Evolutionary conservation across 2,888 invertebrate species (phyloP), one percentile per base, ranked within the genome.

Genomic region (Ormyrus labotus): DNA sequence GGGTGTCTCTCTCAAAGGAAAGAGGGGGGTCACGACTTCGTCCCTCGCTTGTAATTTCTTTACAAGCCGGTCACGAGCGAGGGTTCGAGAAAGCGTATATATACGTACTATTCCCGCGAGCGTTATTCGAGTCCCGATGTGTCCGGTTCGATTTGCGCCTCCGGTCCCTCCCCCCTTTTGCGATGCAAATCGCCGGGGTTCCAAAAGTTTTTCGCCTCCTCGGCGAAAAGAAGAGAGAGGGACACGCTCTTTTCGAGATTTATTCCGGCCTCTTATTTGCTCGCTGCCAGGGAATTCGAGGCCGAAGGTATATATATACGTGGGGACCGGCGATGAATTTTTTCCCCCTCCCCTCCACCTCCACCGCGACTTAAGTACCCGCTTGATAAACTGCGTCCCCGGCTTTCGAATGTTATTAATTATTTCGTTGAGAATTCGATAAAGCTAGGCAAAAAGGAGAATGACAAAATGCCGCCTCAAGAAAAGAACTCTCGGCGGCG

Each of bases 241-340:
- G 63, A 34, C 11, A 9, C 57, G 9, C 19, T 19, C 19, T 1
- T 19, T 1, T 19, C 19, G 63, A 81, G 81, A 83, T 84, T 84
- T 82, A 83, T 83, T 81, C 78, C 58, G 19, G 65, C 67, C 53
- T 57, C 74, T 78, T 82, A 79, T 83, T 83, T 76, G 77, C 81
- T 69, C 65, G 19, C 19, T 7, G 9, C 48, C 11, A 51, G 57
- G 13, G 47, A 48, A 67, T 58, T 74, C 9, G 61, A 8, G 19
- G 19, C 19, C 34, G 70, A 19, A 6, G 19, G 19, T 19, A 2
- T 19, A 19, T 13, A 13, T 13, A 13, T 13, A 19, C 19, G 19
- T 19, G 19, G 19, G 19, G 19, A 19, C 19, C 19, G 19, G 1
- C 19, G 19, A 19, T 19, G 19, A 19, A 19, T 19, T 19, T 19